phyloP scores from a whole-genome alignment of 92 coral and sea anemone genomes.

The Heliopora coerulea region DNA sequence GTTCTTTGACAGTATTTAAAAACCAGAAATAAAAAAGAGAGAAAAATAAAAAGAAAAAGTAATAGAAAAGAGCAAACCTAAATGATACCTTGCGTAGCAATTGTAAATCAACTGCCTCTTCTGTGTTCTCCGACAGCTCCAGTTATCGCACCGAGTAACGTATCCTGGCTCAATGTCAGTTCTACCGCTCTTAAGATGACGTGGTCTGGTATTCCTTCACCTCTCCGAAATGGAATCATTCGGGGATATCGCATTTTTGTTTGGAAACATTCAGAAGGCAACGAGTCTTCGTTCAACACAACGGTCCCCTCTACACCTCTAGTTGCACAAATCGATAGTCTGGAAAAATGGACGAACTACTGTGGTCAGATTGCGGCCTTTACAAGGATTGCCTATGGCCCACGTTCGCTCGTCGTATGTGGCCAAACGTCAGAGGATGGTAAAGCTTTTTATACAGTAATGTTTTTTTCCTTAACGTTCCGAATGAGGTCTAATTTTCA shows the following conservation, averaged over 20 bases:
- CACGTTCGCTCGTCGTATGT: slow-evolving; percentile 4
- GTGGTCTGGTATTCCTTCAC: slow-evolving; percentile 53
- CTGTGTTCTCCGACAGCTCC: slow-evolving; percentile 37
- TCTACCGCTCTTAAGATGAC: slow-evolving; percentile 42
- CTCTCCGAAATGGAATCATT: slow-evolving; percentile 70
- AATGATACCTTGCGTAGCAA: no score
- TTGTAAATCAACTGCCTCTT: not conserved
- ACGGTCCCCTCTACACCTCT: not conserved
- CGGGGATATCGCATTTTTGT: slow-evolving; percentile 53
- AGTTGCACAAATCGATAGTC: not conserved
- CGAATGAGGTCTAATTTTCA: no score
- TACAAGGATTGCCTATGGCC: slow-evolving; percentile 29
- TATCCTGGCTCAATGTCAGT: slow-evolving; percentile 31
- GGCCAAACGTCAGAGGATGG: slow-evolving; percentile 28
- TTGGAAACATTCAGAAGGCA: slow-evolving; percentile 27
- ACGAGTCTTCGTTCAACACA: not conserved
- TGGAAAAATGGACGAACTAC: slow-evolving; percentile 22
- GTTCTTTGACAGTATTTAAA: no score
- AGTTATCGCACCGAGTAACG: slow-evolving; percentile 28
- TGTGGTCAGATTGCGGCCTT: slow-evolving; percentile 8
- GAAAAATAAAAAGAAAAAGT: no score
- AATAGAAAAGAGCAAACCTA: no score
- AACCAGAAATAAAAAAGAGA: no score
- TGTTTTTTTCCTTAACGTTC: no score
- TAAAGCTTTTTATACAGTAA: no score